phyloP scores from a whole-genome alignment of 2,113 vertebrate species.

The Ondatra zibethicus region DNA sequence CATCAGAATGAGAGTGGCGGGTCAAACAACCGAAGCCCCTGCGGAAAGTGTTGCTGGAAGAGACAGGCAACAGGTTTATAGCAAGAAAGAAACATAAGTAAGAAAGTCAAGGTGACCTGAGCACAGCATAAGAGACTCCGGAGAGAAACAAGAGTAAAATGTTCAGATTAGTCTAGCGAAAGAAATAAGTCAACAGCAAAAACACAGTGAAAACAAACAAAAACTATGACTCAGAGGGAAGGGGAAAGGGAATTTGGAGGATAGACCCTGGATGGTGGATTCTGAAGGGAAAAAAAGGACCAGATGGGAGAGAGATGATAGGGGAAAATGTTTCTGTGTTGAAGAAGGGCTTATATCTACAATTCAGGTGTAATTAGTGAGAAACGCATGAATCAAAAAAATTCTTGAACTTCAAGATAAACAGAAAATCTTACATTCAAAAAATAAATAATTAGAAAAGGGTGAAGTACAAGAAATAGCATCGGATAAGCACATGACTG shows the following conservation, averaged over 20 bases:
- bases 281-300: neutral
- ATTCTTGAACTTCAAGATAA: neutral
- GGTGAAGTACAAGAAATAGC: neutral
- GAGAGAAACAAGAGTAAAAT: neutral
- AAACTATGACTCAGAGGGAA: neutral
- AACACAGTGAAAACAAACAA: neutral
- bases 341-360: neutral
- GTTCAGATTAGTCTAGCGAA: neutral
- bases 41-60: neutral
- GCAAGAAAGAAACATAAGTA: neutral
- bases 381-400: neutral
- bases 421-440: neutral
- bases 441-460: neutral
- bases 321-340: neutral
- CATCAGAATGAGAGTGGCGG: neutral
- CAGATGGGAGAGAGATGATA: neutral
- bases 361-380: neutral
- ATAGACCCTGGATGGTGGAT: neutral
- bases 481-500: neutral
- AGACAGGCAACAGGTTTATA: neutral
- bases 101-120: neutral
- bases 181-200: neutral
- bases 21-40: neutral
- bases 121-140: neutral
- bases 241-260: neutral